Conservation (phyloP, 1,140 invertebrate species). For the Araneus ventricosus region DNA sequence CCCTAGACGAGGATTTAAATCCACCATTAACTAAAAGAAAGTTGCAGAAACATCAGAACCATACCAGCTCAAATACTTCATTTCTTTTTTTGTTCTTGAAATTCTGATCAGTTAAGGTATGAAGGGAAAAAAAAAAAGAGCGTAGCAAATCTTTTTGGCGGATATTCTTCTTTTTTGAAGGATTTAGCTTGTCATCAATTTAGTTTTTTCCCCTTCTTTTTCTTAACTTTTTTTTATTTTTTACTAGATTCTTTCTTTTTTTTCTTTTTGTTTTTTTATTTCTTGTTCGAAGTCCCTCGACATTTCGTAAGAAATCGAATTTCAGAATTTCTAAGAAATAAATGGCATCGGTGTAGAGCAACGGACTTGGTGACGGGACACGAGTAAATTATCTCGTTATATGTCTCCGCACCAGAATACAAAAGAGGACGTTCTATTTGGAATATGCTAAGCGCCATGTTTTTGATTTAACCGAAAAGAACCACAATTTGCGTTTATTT, state of each 20-base stretch:
- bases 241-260: not conserved
- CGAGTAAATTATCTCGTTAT: slow-evolving; percentile 59
- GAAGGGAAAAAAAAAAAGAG: not conserved
- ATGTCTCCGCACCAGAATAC: not conserved
- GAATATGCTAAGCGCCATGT: not conserved
- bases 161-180: not conserved
- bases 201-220: not conserved
- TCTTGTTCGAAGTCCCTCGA: not conserved
- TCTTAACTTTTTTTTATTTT: not conserved
- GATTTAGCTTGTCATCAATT: slow-evolving; percentile 41
- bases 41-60: not conserved
- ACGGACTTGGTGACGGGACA: slow-evolving; percentile 49
- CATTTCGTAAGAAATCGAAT: not conserved
- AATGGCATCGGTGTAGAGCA: slow-evolving; percentile 20
- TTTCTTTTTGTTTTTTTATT: not conserved
- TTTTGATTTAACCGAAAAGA: not conserved
- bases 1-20: not conserved
- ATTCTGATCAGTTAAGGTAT: not conserved
- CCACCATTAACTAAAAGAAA: slow-evolving; percentile 5
- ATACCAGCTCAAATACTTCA: not conserved
- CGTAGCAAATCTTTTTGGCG: not conserved
- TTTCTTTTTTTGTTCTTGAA: not conserved
- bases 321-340: slow-evolving; percentile 23
- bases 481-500: not conserved
- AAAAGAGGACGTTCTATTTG: not conserved